Evolutionary conservation across 53 echinoderm and acorn worm genomes (phyloP), one percentile per base, ranked within the genome.

Genomic region (Apostichopus leukothele): DNA sequence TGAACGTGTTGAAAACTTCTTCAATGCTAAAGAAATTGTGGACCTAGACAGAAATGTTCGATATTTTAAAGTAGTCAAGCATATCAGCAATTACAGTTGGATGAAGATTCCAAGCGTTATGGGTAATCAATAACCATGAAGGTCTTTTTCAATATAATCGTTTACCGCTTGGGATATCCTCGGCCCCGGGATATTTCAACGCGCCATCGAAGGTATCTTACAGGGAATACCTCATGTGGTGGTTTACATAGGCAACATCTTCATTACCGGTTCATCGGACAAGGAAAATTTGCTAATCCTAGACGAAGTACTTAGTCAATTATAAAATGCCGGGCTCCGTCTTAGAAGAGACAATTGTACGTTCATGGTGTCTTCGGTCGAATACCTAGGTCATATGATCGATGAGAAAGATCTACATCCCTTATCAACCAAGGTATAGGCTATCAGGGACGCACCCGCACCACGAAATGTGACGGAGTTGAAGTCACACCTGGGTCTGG

Each of bases 61-160:
- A 39, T 39, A 39, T 57, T 57, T 10, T 57, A 57, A 57, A 57
- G 7, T 57, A 71, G 71, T 18, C 94, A 94, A 77, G 94, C 89
- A 26, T 92, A 92, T 80, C 94, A 89, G 71, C 93, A 93, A 71
- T 19, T 93, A 51, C 13, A 50, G 10, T 53, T 93, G 5, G 91
- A 91, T n/a, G 90, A 93, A n/a, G 86, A 86, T 18, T 92, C 92
- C 6, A 88, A 75, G 52, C 52, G 88, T 51, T 86, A 74, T 25
- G 89, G 5, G 85, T 84, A 27, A 93, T 91, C 75, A 91, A 93
- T 21, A 91, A 87, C 25, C 90, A 88, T 19, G 86, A 75, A 67
- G 92, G 92, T 9, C 67, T 93, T 2, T 92, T 92, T 53, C 66
- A 54, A 16, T 90, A 90, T 71, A 90, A 74, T 11, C 63, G 92